Conservation (phyloP, 1,140 invertebrate genomes). For the Chlorops oryzae region DNA sequence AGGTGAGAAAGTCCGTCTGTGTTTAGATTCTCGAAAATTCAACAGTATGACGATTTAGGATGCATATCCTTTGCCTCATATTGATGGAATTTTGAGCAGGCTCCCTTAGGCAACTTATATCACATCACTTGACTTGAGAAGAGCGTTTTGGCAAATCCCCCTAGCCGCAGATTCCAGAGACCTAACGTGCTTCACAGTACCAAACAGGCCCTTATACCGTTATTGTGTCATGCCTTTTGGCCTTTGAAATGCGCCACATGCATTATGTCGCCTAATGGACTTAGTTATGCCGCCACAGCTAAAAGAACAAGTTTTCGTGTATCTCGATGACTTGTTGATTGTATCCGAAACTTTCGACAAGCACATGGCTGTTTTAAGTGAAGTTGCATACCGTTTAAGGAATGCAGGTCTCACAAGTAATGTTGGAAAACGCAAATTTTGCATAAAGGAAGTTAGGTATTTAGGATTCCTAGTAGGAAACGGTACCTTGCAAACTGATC, state of each 20-base stretch:
- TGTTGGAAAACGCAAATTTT: slow-evolving; percentile 46
- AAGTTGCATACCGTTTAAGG: not conserved
- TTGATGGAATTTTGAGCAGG: not conserved
- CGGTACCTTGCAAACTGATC: slow-evolving; percentile 9
- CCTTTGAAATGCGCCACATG: too few relatives aligned
- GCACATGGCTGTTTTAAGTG: not conserved
- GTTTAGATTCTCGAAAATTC: too few relatives aligned
- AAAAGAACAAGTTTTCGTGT: not conserved
- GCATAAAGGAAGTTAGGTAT: slow-evolving; percentile 15
- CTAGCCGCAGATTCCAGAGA: slow-evolving; percentile 22
- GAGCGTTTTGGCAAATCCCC: slow-evolving; percentile 36
- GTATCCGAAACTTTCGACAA: not conserved
- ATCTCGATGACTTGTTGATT: slow-evolving; percentile 24
- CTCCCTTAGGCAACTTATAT: not conserved
- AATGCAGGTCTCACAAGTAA: slow-evolving; percentile 47
- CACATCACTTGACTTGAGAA: slow-evolving; percentile 28
- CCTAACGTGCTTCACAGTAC: slow-evolving; percentile 49
- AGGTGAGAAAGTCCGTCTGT: too few relatives aligned
- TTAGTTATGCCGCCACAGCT: not conserved
- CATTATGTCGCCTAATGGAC: not conserved
- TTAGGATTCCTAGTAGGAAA: slow-evolving; percentile 1
- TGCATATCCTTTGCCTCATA: not conserved
- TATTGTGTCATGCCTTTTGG: too few relatives aligned
- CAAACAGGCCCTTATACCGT: slow-evolving; percentile 37
- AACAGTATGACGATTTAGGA: not conserved